Evolutionary conservation across 2,797 vertebrate species (phyloP).

Genomic region (Miichthys miiuy): DNA sequence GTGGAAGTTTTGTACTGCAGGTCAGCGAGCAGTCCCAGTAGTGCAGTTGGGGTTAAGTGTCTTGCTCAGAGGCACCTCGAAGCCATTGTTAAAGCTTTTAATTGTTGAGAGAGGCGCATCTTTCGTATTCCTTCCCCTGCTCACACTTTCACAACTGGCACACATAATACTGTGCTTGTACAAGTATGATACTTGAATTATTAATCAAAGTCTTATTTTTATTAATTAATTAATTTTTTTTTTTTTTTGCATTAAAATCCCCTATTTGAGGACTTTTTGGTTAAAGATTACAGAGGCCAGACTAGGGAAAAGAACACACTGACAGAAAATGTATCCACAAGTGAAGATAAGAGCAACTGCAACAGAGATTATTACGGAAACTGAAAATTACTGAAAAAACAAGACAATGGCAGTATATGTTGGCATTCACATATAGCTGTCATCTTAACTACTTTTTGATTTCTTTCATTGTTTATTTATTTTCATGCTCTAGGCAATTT

Average conservation of each 20-base stretch:
- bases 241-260: constrained; percentile 16
- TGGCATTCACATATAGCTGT: constrained; percentile 4
- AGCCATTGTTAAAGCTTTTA: constrained; percentile 36
- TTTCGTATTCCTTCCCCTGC: not conserved
- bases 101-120: constrained; percentile 34
- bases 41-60: constrained; percentile 45
- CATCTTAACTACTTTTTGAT: constrained; percentile 11
- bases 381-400: not conserved
- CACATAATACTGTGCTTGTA: not conserved
- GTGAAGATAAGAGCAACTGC: constrained; percentile 34
- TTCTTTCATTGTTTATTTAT: constrained; percentile 11
- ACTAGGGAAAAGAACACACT: constrained; percentile 30
- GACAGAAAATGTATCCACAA: constrained; percentile 33
- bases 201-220: constrained; percentile 15
- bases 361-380: constrained; percentile 5
- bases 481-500: constrained; percentile 3
- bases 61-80: constrained; percentile 31
- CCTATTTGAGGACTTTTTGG: constrained; percentile 38
- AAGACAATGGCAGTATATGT: constrained; percentile 15
- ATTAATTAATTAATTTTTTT: too few relatives aligned
- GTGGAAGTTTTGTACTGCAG: constrained; percentile 10
- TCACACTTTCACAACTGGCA: not conserved
- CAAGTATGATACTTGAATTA: not conserved
- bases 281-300: constrained; percentile 43
- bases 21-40: constrained; percentile 40